Evolutionary conservation across 2,888 invertebrate species (phyloP).

Genomic region (Cephus rjabovi): DNA sequence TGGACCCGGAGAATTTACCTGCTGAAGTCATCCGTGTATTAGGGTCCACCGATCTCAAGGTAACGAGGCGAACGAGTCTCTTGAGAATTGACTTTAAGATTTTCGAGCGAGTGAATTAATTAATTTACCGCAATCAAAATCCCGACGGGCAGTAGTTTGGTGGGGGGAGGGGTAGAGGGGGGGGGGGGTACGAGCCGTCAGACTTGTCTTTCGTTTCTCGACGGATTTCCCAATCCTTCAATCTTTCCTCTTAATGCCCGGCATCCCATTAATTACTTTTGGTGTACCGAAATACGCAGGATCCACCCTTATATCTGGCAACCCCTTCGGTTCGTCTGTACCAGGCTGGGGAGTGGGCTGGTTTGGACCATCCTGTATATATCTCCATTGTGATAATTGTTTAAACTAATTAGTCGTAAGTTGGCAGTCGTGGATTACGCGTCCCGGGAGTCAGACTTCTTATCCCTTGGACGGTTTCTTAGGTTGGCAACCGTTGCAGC

Average conservation of each 20-base stretch:
- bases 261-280: background rate
- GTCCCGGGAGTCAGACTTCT: background rate
- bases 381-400: background rate
- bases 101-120: background rate
- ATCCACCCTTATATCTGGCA: background rate
- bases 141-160: background rate
- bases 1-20: too few relatives aligned
- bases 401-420: background rate
- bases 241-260: background rate
- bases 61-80: background rate
- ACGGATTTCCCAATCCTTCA: background rate
- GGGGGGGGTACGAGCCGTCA: background rate
- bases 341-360: background rate
- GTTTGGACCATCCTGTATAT: background rate
- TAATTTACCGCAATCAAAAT: background rate
- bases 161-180: fast-evolving
- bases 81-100: background rate
- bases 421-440: background rate
- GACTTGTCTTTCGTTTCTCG: background rate
- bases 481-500: background rate
- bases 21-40: background rate
- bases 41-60: background rate
- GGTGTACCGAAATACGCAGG: background rate
- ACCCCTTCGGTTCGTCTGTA: background rate
- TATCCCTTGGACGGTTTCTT: background rate